Conservation (phyloP, 2,113 vertebrate species). For the Sterrhoptilus dennistouni region DNA sequence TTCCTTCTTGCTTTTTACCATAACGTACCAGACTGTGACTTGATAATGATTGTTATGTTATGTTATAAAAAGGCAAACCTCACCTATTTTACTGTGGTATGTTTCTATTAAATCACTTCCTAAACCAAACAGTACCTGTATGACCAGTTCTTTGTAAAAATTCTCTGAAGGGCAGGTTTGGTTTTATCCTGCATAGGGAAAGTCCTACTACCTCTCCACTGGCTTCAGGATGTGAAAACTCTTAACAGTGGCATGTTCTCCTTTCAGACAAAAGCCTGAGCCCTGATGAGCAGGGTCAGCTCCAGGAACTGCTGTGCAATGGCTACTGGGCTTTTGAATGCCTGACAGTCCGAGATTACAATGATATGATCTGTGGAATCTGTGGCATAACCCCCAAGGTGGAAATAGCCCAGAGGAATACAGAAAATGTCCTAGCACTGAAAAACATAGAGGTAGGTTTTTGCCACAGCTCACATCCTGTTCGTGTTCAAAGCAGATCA, state of each 20-base stretch:
- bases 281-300: constrained; percentile 76
- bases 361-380: constrained; percentile 98
- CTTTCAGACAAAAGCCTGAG: constrained; percentile 82
- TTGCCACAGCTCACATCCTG: neutral
- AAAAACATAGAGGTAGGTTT: constrained; percentile 89
- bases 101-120: neutral
- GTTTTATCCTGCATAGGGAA: neutral
- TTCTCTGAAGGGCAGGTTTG: neutral
- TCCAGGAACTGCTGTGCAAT: constrained; percentile 89
- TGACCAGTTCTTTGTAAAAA: neutral
- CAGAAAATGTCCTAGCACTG: constrained; percentile 85
- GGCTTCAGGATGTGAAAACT: neutral
- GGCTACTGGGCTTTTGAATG: constrained; percentile 99
- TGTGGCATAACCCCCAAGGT: constrained; percentile 94
- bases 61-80: neutral
- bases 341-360: constrained; percentile 93
- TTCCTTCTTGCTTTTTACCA: neutral
- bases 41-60: neutral
- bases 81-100: neutral
- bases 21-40: neutral
- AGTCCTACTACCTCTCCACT: neutral
- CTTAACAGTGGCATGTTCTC: neutral
- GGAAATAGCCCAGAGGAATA: constrained; percentile 87
- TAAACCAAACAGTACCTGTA: neutral
- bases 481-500: neutral